Conservation (phyloP, 1,140 invertebrate species). For the Campoletis sonorensis region DNA sequence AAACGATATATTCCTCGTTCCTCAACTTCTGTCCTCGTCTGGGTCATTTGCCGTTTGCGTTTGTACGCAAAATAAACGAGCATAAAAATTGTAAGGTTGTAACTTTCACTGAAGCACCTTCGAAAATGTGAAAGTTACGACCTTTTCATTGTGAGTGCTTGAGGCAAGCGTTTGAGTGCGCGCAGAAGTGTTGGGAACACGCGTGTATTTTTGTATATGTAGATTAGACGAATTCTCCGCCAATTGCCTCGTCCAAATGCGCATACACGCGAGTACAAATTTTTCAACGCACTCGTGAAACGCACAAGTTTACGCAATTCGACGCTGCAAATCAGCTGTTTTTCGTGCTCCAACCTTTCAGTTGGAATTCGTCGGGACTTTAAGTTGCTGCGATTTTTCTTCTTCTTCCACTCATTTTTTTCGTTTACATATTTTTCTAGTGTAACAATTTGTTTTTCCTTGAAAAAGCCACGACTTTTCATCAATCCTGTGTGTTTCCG, state of each 20-base stretch:
- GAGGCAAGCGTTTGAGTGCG: too few species aligned
- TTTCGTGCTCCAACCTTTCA: conserved; percentile 1
- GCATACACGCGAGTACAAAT: background rate
- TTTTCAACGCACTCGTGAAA: background rate
- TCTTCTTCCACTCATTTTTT: background rate
- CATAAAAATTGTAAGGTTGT: background rate
- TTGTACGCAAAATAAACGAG: conserved; percentile 1
- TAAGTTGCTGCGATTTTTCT: conserved; percentile 24
- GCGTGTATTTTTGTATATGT: too few species aligned
- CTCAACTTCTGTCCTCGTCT: conserved; percentile 28
- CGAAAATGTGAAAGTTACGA: background rate
- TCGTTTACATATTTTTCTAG: too few species aligned
- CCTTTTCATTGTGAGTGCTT: background rate
- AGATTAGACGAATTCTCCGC: conserved; percentile 17
- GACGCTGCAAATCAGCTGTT: conserved; percentile 37
- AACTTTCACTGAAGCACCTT: background rate
- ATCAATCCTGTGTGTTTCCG: background rate
- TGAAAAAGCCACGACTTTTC: background rate
- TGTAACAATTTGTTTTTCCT: too few species aligned
- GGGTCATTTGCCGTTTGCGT: conserved; percentile 10
- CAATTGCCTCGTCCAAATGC: background rate
- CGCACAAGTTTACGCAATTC: conserved; percentile 24
- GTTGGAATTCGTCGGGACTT: conserved; percentile 36
- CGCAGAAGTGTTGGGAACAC: too few species aligned
- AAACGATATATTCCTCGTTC: background rate